Conservation (phyloP, 2,797 vertebrate genomes). For the Mallotus villosus region DNA sequence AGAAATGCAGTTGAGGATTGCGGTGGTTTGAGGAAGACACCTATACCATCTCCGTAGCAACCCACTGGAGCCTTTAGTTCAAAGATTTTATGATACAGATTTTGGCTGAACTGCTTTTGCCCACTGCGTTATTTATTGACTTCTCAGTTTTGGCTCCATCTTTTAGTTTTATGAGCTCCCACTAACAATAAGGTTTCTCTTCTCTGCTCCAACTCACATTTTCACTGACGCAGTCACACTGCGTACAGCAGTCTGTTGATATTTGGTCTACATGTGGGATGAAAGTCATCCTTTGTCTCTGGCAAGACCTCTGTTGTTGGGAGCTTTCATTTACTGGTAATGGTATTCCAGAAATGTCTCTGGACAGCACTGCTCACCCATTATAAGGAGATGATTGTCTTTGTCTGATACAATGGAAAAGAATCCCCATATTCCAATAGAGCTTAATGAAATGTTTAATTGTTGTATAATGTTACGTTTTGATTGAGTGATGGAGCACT, state of each 20-base stretch:
- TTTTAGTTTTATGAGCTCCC: constrained; percentile 1
- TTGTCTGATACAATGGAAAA: constrained; percentile 28
- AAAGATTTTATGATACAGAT: constrained; percentile 9
- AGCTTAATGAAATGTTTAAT: constrained; percentile 29
- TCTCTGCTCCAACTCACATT: constrained; percentile 24
- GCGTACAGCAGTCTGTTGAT: constrained; percentile 41
- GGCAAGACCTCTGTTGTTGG: constrained; percentile 35
- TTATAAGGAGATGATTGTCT: not conserved
- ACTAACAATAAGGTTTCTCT: constrained; percentile 21
- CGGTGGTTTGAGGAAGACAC: no score
- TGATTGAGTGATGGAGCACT: not conserved
- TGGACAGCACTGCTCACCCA: not conserved
- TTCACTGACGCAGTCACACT: constrained; percentile 2
- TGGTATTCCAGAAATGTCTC: constrained; percentile 50
- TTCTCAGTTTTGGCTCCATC: constrained; percentile 10
- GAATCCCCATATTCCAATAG: constrained; percentile 38
- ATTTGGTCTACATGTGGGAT: constrained; percentile 31
- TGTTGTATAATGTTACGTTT: no score
- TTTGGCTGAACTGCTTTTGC: constrained; percentile 10
- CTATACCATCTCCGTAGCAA: not conserved
- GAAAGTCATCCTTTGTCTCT: constrained; percentile 57
- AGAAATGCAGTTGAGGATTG: no score
- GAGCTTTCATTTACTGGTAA: constrained; percentile 54
- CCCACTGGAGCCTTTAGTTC: not conserved
- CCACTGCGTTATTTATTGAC: not conserved